phyloP scores from a whole-genome alignment of 37 sponge, comb jelly and placozoan species.

The Geodia barretti region DNA sequence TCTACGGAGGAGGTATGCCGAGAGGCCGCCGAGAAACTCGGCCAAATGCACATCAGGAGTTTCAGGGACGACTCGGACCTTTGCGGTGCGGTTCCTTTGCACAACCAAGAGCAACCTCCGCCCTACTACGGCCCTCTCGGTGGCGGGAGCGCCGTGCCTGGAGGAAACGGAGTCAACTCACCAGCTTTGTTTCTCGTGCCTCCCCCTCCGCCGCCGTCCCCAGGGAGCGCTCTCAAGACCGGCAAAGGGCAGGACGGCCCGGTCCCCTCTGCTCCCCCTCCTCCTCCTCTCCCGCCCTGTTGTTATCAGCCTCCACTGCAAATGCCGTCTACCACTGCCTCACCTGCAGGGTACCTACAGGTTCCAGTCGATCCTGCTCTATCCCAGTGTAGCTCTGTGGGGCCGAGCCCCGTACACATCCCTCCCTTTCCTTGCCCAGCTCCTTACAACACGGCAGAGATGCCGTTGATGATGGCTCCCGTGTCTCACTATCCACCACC shows the following conservation, averaged over 20 bases:
- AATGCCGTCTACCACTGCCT: too few species aligned
- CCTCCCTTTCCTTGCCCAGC: too few species aligned
- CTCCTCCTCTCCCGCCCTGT: neutral
- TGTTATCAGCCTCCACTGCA: too few species aligned
- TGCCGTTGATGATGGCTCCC: too few species aligned
- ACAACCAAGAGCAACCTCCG: neutral
- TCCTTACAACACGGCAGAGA: too few species aligned
- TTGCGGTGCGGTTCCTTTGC: too few species aligned
- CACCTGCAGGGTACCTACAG: too few species aligned
- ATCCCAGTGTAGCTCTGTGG: neutral
- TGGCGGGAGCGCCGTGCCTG: neutral
- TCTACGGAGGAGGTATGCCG: conserved; percentile 5
- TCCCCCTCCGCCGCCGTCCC: conserved; percentile 26
- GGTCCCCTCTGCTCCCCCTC: neutral
- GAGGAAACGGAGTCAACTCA: neutral
- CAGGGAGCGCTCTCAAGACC: neutral
- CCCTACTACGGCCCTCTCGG: neutral
- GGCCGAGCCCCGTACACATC: neutral
- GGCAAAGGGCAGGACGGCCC: neutral
- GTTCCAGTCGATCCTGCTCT: neutral
- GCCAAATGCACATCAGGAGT: neutral
- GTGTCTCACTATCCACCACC: neutral
- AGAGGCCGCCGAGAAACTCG: neutral
- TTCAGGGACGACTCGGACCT: neutral
- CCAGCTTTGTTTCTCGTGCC: neutral